These are phyloP conservation scores for Syrrhaptes paradoxus DNA, from an alignment of 2,113 vertebrate species.

Conservation along the genomic window DNA sequence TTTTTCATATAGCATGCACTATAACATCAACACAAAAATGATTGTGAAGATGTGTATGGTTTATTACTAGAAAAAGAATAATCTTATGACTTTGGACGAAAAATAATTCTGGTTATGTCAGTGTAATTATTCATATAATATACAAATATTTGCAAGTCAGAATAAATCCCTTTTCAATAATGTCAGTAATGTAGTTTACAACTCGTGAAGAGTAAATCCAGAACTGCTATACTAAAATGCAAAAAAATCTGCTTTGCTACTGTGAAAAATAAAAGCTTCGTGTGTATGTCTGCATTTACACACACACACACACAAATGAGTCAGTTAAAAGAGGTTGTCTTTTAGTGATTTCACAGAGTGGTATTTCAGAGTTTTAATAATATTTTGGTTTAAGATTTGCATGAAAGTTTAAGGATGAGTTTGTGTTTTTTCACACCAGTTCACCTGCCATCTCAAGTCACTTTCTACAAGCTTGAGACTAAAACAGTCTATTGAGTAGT, in stretches of 20 bases:
- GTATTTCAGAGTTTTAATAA: background rate
- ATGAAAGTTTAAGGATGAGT: background rate
- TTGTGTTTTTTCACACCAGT: background rate
- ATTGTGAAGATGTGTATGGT: background rate
- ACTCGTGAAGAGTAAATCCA: background rate
- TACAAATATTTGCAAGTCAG: background rate
- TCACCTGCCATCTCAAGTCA: constrained; percentile 24
- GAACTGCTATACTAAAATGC: background rate
- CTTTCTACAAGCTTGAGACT: background rate
- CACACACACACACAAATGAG: background rate
- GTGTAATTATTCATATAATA: background rate
- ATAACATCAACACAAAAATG: background rate
- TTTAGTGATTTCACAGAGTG: background rate
- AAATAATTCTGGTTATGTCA: background rate
- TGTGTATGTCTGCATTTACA: background rate
- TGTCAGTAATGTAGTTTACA: background rate
- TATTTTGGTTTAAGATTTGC: background rate
- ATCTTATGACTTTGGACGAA: background rate
- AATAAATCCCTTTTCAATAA: background rate
- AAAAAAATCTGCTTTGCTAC: background rate
- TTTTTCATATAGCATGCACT: background rate
- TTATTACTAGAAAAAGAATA: background rate
- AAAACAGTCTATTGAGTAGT: background rate
- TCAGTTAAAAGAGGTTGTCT: background rate
- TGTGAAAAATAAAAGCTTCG: background rate